Percentiles rank a stretch among this genome's conserved stretches.
Evolutionary conservation across 2,113 vertebrate species (phyloP).

Genomic region (Xenopus laevis): DNA sequence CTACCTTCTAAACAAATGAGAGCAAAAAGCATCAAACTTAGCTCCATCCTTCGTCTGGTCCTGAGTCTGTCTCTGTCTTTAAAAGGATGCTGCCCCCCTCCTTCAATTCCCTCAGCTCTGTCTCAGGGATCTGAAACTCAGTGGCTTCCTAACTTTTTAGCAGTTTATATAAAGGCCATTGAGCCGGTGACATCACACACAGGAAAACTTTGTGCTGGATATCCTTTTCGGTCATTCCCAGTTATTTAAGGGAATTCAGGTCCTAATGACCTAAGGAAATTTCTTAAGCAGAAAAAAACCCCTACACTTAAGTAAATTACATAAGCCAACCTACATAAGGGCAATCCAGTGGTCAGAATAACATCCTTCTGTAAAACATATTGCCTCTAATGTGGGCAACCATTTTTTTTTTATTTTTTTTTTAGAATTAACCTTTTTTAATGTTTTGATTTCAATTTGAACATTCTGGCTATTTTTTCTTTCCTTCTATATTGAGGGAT

Average conservation of each 20-base stretch:
- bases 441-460: too few relatives aligned
- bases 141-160: conserved; percentile 54
- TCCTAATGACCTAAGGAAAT: conserved; percentile 50
- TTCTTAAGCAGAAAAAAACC: background rate
- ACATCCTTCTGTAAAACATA: too few relatives aligned
- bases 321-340: background rate
- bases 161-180: conserved; percentile 65
- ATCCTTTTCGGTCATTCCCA: conserved; percentile 66
- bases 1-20: conserved; percentile 43
- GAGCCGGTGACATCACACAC: conserved; percentile 68
- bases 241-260: conserved; percentile 56
- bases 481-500: too few relatives aligned
- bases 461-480: too few relatives aligned
- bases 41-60: conserved; percentile 34
- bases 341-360: too few relatives aligned
- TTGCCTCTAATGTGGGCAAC: too few relatives aligned
- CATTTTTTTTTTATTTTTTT: too few relatives aligned
- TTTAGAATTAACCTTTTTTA: too few relatives aligned
- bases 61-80: conserved; percentile 32
- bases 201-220: conserved; percentile 66
- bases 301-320: background rate
- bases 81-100: background rate
- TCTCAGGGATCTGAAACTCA: conserved; percentile 43
- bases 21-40: conserved; percentile 52
- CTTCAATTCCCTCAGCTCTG: conserved; percentile 12